A percentile compares a stretch with the other conserved stretches of the same genome.
phyloP scores from a whole-genome alignment of 2,888 invertebrate genomes.

The Cheilosia grossa region DNA sequence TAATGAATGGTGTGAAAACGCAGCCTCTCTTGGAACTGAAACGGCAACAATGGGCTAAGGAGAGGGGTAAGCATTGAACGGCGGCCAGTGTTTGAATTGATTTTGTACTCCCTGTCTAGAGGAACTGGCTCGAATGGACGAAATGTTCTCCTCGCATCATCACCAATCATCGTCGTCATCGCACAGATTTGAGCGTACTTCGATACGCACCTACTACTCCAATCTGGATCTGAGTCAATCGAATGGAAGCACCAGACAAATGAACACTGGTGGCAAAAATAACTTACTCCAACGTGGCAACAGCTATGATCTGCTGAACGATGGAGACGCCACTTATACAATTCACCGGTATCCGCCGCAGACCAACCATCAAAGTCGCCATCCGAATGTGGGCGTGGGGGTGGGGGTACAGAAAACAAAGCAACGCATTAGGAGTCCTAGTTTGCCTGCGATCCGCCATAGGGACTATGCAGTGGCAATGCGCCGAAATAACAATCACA shows the following conservation, averaged over 20 bases:
- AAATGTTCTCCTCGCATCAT: conserved; percentile 87
- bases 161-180: conserved; percentile 83
- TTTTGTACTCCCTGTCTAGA: conserved; percentile 84
- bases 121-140: conserved; percentile 90
- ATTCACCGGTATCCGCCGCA: conserved; percentile 51
- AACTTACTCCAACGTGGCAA: conserved; percentile 76
- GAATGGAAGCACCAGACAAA: conserved; percentile 75
- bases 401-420: conserved; percentile 37
- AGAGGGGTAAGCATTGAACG: conserved; percentile 88
- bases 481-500: conserved; percentile 78
- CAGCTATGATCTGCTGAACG: conserved; percentile 78
- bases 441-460: conserved; percentile 87
- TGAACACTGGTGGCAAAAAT: conserved; percentile 28
- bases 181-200: conserved; percentile 82
- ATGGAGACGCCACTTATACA: conserved; percentile 66
- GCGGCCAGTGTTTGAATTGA: conserved; percentile 2
- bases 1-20: conserved; percentile 76
- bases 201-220: conserved; percentile 83
- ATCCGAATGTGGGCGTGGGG: conserved; percentile 38
- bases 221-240: conserved; percentile 81
- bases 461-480: conserved; percentile 76
- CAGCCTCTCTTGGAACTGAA: conserved; percentile 92
- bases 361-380: conserved; percentile 50
- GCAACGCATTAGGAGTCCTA: conserved; percentile 85
- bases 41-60: conserved; percentile 95